These are phyloP conservation scores for Notoglanidium macrostoma DNA, from an alignment of 2,797 vertebrate species.

Conservation along the genomic window DNA sequence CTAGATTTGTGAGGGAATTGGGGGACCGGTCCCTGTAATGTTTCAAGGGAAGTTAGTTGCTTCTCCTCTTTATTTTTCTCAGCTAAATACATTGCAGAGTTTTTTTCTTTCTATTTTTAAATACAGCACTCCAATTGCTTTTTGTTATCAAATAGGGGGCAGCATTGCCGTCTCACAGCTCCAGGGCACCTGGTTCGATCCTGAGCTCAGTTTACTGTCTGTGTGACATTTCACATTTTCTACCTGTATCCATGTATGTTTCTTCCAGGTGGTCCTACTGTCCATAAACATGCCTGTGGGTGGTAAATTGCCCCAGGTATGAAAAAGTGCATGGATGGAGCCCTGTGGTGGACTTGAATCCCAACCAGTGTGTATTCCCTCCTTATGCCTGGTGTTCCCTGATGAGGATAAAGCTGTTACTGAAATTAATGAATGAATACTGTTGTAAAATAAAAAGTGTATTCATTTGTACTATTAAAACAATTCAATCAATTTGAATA, in stretches of 20 bases:
- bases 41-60: not conserved
- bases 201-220: not conserved
- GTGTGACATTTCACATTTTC: not conserved
- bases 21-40: not conserved
- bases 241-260: not conserved
- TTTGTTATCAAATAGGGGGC: not conserved
- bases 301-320: not conserved
- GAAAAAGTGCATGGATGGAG: not conserved
- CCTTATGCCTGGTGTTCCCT: not conserved
- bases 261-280: not conserved
- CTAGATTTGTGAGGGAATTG: not conserved
- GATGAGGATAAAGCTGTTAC: not conserved
- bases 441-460: not conserved
- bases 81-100: not conserved
- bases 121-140: not conserved
- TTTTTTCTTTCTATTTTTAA: not conserved
- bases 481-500: not conserved
- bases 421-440: not conserved
- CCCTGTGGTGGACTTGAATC: not conserved
- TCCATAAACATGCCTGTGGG: not conserved
- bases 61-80: not conserved
- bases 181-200: not conserved
- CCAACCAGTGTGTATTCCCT: not conserved
- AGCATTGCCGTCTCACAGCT: not conserved
- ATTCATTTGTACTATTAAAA: not conserved